These are phyloP conservation scores for Zosterops pallidus DNA, from an alignment of 2,113 vertebrate species.

Conservation along the genomic window DNA sequence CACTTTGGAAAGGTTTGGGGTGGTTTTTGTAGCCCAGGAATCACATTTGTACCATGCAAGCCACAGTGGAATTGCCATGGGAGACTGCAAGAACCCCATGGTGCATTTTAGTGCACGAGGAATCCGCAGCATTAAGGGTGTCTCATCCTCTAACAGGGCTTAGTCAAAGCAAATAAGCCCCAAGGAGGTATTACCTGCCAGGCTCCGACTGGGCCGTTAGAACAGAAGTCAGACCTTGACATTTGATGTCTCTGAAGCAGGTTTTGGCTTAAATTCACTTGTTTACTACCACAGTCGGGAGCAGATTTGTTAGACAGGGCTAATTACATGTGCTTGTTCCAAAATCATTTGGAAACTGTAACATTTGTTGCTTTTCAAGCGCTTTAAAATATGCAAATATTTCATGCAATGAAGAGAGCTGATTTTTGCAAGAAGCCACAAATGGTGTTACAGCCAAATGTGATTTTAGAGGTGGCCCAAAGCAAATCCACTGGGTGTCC, in stretches of 20 bases:
- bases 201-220: background rate
- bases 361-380: conserved; percentile 57
- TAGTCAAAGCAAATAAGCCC: background rate
- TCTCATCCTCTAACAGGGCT: background rate
- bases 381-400: conserved; percentile 59
- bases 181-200: background rate
- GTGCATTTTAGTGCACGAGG: rapidly evolving
- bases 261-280: conserved; percentile 49
- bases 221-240: conserved; percentile 29
- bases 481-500: background rate
- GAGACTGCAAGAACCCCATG: rapidly evolving
- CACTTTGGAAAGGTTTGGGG: background rate
- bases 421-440: conserved; percentile 8
- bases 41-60: rapidly evolving
- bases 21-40: rapidly evolving
- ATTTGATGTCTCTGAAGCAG: conserved; percentile 34
- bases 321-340: conserved; percentile 58
- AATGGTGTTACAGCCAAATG: background rate
- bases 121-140: background rate
- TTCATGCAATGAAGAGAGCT: conserved; percentile 2
- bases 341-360: conserved; percentile 58
- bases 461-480: background rate
- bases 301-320: conserved; percentile 61
- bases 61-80: rapidly evolving
- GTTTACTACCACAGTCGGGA: conserved; percentile 50